These are phyloP conservation scores for Engystomops pustulosus DNA, from an alignment of 2,113 vertebrate genomes.

Conservation along the genomic window DNA sequence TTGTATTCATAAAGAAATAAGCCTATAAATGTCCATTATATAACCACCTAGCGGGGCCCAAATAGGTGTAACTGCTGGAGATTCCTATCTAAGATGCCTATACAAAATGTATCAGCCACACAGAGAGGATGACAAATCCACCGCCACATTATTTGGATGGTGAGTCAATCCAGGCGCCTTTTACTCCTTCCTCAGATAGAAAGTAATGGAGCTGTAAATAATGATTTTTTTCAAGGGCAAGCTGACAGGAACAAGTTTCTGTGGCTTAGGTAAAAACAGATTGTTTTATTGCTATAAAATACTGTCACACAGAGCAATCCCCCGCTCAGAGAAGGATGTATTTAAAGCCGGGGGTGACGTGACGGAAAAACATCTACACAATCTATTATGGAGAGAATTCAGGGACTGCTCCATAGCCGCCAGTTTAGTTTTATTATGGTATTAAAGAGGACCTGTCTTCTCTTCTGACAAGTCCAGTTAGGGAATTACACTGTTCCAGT, in stretches of 20 bases:
- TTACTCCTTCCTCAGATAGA: background rate
- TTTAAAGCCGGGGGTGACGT: background rate
- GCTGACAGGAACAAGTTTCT: background rate
- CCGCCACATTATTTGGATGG: background rate
- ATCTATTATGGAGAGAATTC: background rate
- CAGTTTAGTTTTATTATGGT: background rate
- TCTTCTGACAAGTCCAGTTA: no score
- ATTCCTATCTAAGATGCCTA: background rate
- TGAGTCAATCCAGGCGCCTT: background rate
- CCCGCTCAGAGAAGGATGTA: background rate
- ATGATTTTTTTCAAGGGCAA: slow-evolving; percentile 34
- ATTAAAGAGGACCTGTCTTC: no score
- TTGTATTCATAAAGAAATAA: background rate
- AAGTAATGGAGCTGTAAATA: slow-evolving; percentile 12
- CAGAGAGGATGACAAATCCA: background rate
- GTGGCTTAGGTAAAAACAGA: background rate
- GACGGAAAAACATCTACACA: background rate
- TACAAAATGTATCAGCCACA: no score
- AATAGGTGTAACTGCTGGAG: background rate
- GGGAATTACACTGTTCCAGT: no score
- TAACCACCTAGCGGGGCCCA: background rate
- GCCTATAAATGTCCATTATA: background rate
- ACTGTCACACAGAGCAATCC: slow-evolving; percentile 22
- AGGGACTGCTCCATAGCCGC: background rate
- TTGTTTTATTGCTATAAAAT: slow-evolving; percentile 18